A percentile compares a stretch with the other conserved stretches of the same genome.
phyloP scores from a whole-genome alignment of 2,888 invertebrate genomes.

The Conchocele bisecta region DNA sequence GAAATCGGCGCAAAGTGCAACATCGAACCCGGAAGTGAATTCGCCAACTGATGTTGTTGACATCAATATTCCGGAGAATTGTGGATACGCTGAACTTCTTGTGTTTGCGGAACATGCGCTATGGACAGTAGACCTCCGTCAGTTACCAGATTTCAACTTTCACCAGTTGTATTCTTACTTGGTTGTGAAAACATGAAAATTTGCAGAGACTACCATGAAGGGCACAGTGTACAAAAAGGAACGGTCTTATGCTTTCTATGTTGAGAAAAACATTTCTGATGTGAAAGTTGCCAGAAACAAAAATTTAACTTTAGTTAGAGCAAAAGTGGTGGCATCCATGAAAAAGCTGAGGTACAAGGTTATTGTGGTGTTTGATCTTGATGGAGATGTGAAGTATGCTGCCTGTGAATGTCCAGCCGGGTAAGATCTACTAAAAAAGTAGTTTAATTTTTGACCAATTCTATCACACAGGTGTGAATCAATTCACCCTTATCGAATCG shows the following conservation, averaged over 20 bases:
- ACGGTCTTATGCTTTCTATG: conserved; percentile 17
- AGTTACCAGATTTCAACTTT: conserved; percentile 15
- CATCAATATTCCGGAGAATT: not conserved
- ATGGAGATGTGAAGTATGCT: conserved; percentile 28
- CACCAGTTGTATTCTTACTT: conserved; percentile 29
- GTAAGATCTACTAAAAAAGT: too few species aligned
- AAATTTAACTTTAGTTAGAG: not conserved
- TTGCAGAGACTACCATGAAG: conserved; percentile 13
- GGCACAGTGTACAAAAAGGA: conserved; percentile 17
- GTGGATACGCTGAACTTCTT: not conserved
- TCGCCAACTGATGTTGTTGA: not conserved
- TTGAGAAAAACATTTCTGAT: conserved; percentile 15
- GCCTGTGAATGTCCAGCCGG: conserved; percentile 42
- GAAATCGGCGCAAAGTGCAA: not conserved
- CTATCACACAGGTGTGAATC: too few species aligned
- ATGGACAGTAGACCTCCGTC: conserved; percentile 20
- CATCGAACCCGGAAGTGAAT: not conserved
- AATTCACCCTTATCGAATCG: too few species aligned
- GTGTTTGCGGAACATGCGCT: not conserved
- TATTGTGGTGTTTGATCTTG: conserved; percentile 3
- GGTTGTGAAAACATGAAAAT: conserved; percentile 18
- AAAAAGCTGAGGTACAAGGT: conserved; percentile 19
- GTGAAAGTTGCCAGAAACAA: conserved; percentile 3
- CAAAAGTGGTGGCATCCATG: conserved; percentile 28
- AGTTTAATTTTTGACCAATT: too few species aligned